Evolutionary conservation across 2,888 invertebrate genomes (phyloP), one percentile per base, ranked within the genome.

Genomic region (Globia sparganii): DNA sequence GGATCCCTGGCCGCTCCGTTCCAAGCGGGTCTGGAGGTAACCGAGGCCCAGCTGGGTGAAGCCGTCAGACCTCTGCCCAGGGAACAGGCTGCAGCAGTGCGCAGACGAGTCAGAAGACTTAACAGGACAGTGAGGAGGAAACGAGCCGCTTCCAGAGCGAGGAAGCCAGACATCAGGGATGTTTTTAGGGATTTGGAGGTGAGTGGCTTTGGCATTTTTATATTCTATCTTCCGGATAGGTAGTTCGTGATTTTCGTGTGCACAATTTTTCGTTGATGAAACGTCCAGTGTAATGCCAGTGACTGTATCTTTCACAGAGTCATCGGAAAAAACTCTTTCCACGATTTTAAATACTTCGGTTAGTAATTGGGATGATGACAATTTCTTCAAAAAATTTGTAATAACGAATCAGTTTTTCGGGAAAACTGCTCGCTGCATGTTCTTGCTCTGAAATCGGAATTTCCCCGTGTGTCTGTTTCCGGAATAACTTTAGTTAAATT

Each of bases 171-270:
- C 92, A 98, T 98, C 80, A 95, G 98, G 88, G 98, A 98, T 94
- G 98, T 99, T 71, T 98, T 98, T 91, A 97, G 98, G 93, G 98
- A 98, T 94, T 97, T 98, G 85, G 98, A 98, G 97, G 98, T 98
- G 91, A 95, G 95, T 89, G 46, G 2, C 37, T 43, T 61, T 34
- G 3, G 9, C 0, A 21, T 46, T 28, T 21, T 11, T n/a, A n/a
- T 58, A 58, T 15, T 28, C 2, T 13, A 13, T 56, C n/a, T 56
- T n/a, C 56, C 1, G 13, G 9, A 8, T 53, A 53, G 49, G 9
- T 53, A n/a, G n/a, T 4, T 56, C 56, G 4, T n/a, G 28, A 56
- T 15, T n/a, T n/a, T 56, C 53, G 4, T 53, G 25, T 53, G 11
- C 13, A 56, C n/a, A 56, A n/a, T 56, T 56, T 13, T 56, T 56